These are phyloP conservation scores for Euschistus heros DNA, from an alignment of 1,140 invertebrate genomes.

Conservation along the genomic window DNA sequence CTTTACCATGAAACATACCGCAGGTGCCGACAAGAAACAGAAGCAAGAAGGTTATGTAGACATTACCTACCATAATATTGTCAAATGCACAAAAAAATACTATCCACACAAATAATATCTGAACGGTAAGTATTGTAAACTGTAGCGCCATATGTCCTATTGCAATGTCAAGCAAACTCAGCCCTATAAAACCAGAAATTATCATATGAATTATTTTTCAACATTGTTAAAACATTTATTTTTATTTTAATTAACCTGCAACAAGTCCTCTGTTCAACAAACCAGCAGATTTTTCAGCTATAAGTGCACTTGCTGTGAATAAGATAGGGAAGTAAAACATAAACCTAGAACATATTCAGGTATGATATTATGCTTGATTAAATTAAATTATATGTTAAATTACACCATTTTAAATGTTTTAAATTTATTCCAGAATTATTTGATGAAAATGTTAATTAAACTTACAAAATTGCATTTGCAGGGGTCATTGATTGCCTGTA, in stretches of 20 bases:
- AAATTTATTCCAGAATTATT: neutral
- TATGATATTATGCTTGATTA: too few relatives aligned
- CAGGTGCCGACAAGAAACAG: slow-evolving; percentile 42
- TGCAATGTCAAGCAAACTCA: slow-evolving; percentile 70
- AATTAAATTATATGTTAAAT: too few relatives aligned
- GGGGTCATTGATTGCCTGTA: slow-evolving; percentile 22
- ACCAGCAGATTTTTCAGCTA: slow-evolving; percentile 78
- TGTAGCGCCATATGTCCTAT: slow-evolving; percentile 76
- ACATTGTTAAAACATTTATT: neutral
- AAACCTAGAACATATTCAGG: slow-evolving; percentile 28
- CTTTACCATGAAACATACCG: slow-evolving; percentile 45
- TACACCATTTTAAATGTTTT: too few relatives aligned
- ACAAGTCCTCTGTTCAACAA: slow-evolving; percentile 75
- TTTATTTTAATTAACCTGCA: slow-evolving; percentile 42
- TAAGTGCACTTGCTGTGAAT: slow-evolving; percentile 78
- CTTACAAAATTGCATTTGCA: slow-evolving; percentile 21
- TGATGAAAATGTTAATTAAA: neutral
- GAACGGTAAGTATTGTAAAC: slow-evolving; percentile 72
- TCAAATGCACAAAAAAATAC: slow-evolving; percentile 36
- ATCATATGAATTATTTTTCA: neutral
- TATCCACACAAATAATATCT: slow-evolving; percentile 57
- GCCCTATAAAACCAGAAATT: slow-evolving; percentile 32
- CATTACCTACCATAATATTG: slow-evolving; percentile 40
- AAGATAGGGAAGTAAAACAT: slow-evolving; percentile 84
- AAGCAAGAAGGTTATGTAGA: slow-evolving; percentile 38